These are phyloP conservation scores for Oscheius myriophilus DNA, from an alignment of 2,888 invertebrate genomes.

Conservation along the genomic window DNA sequence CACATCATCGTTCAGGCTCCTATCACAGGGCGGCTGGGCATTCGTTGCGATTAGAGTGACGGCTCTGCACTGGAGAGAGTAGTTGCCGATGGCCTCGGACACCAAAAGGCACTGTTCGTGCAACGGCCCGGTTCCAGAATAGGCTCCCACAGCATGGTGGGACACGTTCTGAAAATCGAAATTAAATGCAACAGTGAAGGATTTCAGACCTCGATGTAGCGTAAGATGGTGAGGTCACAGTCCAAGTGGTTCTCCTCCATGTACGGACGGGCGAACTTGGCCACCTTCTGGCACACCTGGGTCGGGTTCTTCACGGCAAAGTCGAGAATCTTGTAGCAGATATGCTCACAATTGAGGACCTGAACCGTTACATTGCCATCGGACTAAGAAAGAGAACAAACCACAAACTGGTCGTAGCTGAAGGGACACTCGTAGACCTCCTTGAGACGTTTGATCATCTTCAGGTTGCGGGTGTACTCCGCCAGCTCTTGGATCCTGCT, in stretches of 20 bases:
- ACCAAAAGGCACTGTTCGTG: conserved; percentile 55
- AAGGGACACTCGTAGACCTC: conserved; percentile 41
- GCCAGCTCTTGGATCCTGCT: not conserved
- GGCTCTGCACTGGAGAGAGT: conserved; percentile 47
- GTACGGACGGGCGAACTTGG: conserved; percentile 55
- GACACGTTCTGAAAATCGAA: conserved; percentile 22
- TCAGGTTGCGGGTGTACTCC: conserved; percentile 31
- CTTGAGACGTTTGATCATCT: conserved; percentile 38
- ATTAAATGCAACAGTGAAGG: not conserved
- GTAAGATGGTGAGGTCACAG: conserved; percentile 51
- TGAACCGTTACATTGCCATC: not conserved
- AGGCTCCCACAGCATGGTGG: not conserved
- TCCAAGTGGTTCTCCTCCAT: conserved; percentile 55
- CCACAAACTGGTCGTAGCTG: conserved; percentile 31
- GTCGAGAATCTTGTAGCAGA: conserved; percentile 49
- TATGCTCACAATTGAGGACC: conserved; percentile 37
- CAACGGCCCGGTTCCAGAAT: conserved; percentile 40
- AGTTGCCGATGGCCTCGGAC: conserved; percentile 48
- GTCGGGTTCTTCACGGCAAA: conserved; percentile 42
- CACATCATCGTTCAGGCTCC: conserved; percentile 45
- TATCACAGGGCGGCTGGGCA: conserved; percentile 53
- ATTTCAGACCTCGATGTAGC: conserved; percentile 46
- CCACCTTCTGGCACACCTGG: conserved; percentile 43
- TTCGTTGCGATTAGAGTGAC: conserved; percentile 52
- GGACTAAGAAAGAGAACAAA: not conserved